Conservation (phyloP, 2,888 invertebrate genomes). For the Drosophila mimetica region DNA sequence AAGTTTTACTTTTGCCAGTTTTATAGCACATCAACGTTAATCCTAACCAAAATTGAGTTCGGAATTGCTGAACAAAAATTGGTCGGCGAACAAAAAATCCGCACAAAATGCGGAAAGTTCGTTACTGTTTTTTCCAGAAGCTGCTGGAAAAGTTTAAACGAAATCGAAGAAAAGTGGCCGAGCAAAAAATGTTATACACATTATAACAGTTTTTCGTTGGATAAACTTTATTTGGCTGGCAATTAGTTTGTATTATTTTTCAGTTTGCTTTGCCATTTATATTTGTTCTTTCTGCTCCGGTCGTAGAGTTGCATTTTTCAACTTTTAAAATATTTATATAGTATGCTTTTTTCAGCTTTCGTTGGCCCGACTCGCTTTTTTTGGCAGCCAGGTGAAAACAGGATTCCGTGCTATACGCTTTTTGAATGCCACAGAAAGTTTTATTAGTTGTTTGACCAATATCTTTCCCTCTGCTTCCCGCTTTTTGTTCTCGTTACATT, state of each 20-base stretch:
- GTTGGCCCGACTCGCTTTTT: background rate
- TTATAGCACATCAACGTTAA: conserved; percentile 74
- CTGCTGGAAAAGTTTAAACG: conserved; percentile 51
- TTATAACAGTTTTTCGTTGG: conserved; percentile 54
- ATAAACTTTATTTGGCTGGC: conserved; percentile 68
- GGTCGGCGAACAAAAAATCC: conserved; percentile 46
- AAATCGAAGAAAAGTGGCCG: conserved; percentile 25
- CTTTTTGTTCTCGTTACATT: conserved; percentile 23
- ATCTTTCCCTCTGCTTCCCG: conserved; percentile 17
- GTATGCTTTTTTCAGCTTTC: conserved; percentile 11
- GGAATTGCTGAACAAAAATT: conserved; percentile 52
- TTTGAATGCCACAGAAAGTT: conserved; percentile 65
- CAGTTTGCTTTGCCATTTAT: conserved; percentile 41
- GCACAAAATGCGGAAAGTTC: conserved; percentile 60
- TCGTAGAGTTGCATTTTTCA: conserved; percentile 43
- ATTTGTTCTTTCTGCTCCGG: conserved; percentile 20
- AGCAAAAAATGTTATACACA: conserved; percentile 31
- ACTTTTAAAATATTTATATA: conserved; percentile 71
- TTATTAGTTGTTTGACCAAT: conserved; percentile 73
- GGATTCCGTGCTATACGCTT: conserved; percentile 34
- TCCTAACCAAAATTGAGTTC: conserved; percentile 74
- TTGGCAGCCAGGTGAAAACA: conserved; percentile 30
- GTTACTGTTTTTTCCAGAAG: conserved; percentile 9
- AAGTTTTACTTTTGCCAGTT: conserved; percentile 53
- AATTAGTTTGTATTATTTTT: conserved; percentile 76